Evolutionary conservation across 2,113 vertebrate genomes (phyloP), one percentile per base, ranked within the genome.

Genomic region (Cryptotis parvus): DNA sequence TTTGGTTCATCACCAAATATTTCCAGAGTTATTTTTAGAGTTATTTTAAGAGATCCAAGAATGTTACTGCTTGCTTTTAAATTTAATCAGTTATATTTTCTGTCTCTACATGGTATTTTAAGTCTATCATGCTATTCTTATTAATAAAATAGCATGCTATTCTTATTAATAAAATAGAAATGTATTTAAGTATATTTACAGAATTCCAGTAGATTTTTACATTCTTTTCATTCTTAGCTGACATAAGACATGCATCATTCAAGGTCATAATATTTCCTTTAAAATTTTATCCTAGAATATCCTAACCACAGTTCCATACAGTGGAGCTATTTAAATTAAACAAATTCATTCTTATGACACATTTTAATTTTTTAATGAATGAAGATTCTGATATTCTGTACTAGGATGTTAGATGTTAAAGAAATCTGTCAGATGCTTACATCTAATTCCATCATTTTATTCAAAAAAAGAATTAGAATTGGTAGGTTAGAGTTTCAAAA

Each of bases 1-100:
- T 70, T 82, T 45, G 9, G 35, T 85, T 70, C 7, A 69, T 80
- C 3, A 20, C 74, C 80, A 91, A 52, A 79, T 84, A 91, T 39
- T 90, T 83, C 89, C n/a, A 41, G 78, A 80, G 8, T 65, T 93
- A 70, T 74, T 84, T 91, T 93, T 91, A 35, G 37, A 81, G n/a
- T 77, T 82, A 74, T 41, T 86, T 31, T 35, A 70, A 94, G 52
- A 12, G 43, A 82, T 55, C 69, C 70, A 82, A 69, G 63, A 90
- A 92, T 63, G 31, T 91, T 90, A 69, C 61, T 22, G 86, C 43
- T 81, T 91, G 12, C 16, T 87, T 95, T 94, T 82, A 37, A 1
- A n/a, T 20, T 73, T 37, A 84, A 9, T 73, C 8, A 73, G 7
- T 33, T 89, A 18, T 81, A 70, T 73, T 84, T 94, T 69, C 27